Evolutionary conservation across 2,888 invertebrate species (phyloP), one percentile per base, ranked within the genome.

Genomic region (Caenorhabditis auriculariae): DNA sequence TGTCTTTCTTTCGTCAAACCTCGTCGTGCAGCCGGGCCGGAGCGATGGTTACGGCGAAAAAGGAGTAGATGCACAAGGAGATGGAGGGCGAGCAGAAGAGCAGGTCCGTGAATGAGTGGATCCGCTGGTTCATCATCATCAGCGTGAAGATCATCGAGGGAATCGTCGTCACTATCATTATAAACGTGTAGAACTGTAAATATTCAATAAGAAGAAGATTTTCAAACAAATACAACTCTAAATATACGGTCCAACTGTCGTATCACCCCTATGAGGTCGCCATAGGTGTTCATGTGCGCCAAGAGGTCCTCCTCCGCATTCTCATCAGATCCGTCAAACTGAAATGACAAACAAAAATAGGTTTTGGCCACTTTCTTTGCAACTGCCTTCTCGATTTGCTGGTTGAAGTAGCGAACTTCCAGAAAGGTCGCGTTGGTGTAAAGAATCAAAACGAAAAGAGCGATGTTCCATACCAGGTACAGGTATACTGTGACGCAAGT

Each of bases 41-140:
- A 49, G 69, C 63, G 38, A 69, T 57, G 0, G 69, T 69, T 2
- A 69, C 66, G 3, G 66, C 60, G 6, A 66, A 60, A 37, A 69
- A 69, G 26, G 63, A 63, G 23, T 66, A 69, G 9, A 61, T 61
- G 38, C 69, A 69, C 17, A 69, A 42, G 17, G 47, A 58, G 15
- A 69, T 63, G 6, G 65, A 60, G 7, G 69, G 69, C 49, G 64
- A 28, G 42, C 69, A 69, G 6, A 69, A 24, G 15, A 69, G n/a
- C 28, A 69, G 43, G 38, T 69, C 69, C 21, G 54, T 26, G 3
- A 63, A 21, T n/a, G 55, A 52, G 28, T 60, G 69, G 27, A 69
- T 62, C 24, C 62, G 37, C 21, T 60, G 60, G 42, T 69, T 69
- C 65, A 69, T 62, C 69, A 69, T 69, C 69, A 69, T 69, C 7